These are phyloP conservation scores for Bergia puertoricense DNA, from an alignment of 92 coral and sea anemone species.

Conservation along the genomic window DNA sequence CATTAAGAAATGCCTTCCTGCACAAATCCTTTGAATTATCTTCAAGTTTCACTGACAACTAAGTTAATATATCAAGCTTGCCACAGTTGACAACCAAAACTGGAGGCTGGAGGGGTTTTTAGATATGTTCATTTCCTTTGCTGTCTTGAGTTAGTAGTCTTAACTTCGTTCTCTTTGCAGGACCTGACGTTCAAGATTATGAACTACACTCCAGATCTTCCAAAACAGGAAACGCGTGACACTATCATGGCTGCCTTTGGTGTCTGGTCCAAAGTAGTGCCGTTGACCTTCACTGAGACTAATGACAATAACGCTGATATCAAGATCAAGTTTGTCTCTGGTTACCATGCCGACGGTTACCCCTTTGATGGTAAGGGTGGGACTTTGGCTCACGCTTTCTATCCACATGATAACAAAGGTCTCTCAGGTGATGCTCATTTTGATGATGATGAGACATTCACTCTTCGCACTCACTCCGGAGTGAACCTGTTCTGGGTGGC, in stretches of 20 bases:
- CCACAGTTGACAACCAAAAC: no score
- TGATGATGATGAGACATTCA: slow-evolving; percentile 85
- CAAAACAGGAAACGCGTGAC: slow-evolving; percentile 26
- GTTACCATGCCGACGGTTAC: slow-evolving; percentile 35
- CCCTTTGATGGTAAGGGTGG: slow-evolving; percentile 34
- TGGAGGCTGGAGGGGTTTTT: no score
- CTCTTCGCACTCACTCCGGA: slow-evolving; percentile 40
- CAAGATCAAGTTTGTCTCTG: slow-evolving; percentile 17
- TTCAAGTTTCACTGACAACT: no score
- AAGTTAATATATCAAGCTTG: no score
- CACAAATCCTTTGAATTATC: no score
- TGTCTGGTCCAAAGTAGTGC: slow-evolving; percentile 18
- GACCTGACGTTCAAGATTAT: slow-evolving; percentile 29
- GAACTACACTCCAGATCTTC: slow-evolving; percentile 40
- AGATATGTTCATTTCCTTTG: no score
- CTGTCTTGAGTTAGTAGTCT: no score
- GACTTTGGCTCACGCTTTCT: slow-evolving; percentile 31
- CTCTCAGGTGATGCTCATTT: slow-evolving; percentile 89
- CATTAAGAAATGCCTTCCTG: no score
- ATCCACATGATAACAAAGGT: slow-evolving; percentile 49
- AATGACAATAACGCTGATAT: slow-evolving; percentile 26
- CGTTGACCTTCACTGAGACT: slow-evolving; percentile 30
- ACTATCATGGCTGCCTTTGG: slow-evolving; percentile 21
- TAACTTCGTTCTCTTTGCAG: neutral
- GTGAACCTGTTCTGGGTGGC: slow-evolving; percentile 81